A percentile compares a stretch with the other conserved stretches of the same genome.
These are phyloP conservation scores for Astreopora myriophthalma DNA, from an alignment of 64 coral and sea anemone species.

Conservation along the genomic window DNA sequence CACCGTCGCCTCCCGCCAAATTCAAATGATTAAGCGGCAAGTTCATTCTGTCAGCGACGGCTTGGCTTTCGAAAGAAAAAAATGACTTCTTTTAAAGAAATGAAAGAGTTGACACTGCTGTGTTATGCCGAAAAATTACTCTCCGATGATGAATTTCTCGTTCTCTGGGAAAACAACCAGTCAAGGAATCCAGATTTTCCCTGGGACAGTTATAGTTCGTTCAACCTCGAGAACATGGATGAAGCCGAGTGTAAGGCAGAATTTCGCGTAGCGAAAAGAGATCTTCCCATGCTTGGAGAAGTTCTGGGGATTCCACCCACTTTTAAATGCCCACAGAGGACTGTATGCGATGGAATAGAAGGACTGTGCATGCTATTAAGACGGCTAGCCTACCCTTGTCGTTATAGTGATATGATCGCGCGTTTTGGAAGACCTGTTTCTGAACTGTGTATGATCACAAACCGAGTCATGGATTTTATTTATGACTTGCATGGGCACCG, in stretches of 20 bases:
- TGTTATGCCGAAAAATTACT: constrained; percentile 4
- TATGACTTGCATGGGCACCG: neutral
- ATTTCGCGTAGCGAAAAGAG: neutral
- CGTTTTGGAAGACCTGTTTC: neutral
- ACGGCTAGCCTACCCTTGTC: neutral
- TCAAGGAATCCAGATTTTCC: constrained; percentile 15
- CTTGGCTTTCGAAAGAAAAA: neutral
- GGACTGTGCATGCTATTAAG: neutral
- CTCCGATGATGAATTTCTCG: constrained; percentile 3
- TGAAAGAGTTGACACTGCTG: constrained; percentile 4
- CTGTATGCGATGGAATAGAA: neutral
- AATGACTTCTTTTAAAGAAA: constrained; percentile 26
- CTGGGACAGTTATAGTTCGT: neutral
- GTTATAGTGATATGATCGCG: neutral
- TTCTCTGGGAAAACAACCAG: constrained; percentile 20
- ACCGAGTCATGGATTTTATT: neutral
- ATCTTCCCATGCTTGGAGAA: neutral
- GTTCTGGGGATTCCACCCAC: neutral
- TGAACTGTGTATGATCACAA: neutral
- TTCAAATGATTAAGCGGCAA: neutral
- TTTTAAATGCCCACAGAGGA: neutral
- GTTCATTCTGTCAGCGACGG: neutral
- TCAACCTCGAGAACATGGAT: neutral
- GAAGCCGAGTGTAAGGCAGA: neutral
- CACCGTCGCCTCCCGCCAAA: constrained; percentile 34